Base-by-base conservation (phyloP, 2,113 vertebrate species). In the Phalacrocorax pelagicus region DNA sequence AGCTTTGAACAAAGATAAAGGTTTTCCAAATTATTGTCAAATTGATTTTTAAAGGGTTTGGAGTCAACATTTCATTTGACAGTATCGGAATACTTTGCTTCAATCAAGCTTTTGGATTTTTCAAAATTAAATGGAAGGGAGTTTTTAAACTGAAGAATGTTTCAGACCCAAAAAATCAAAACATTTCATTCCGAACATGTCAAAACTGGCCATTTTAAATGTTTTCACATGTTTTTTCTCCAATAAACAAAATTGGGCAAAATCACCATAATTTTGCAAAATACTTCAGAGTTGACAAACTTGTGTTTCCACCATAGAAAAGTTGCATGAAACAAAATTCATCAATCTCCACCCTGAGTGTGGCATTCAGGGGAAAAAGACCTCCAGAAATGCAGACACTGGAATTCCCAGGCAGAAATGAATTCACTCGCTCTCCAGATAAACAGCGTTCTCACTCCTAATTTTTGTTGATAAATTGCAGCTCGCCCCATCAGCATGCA, bases 131-230 rank as follows among this genome's bases (percentile, higher is more conserved):
- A 94, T 81, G 94, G 79, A 91, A 94, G 73, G 57, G 73, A 97
- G 94, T 96, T 96, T 97, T 95, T 83, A 95, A 96, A 96, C 93
- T 96, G 87, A 87, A 74, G 86, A 75, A 84, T 42, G 61, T 95
- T 96, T 91, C 89, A 92, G 91, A 63, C 77, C 86, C 52, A 26
- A 80, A 94, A 96, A 95, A 96, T 96, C 92, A 96, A 96, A 97
- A 96, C 93, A 96, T 94, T 97, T 97, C 83, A 92, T 75, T 92
- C 81, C 44, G 73, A 96, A 92, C 91, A 67, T 97, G 95, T 97
- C 95, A 97, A 96, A 96, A 97, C 82, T 91, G 96, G 93, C 81
- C 94, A 96, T 89, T 92, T 92, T n/a, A 78, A 95, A 81, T 5
- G 38, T 86, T 96, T 96, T 84, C 88, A 59, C 83, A 51, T 77